Evolutionary conservation across 2,888 invertebrate genomes (phyloP).

Genomic region (Acanthosoma haemorrhoidale): DNA sequence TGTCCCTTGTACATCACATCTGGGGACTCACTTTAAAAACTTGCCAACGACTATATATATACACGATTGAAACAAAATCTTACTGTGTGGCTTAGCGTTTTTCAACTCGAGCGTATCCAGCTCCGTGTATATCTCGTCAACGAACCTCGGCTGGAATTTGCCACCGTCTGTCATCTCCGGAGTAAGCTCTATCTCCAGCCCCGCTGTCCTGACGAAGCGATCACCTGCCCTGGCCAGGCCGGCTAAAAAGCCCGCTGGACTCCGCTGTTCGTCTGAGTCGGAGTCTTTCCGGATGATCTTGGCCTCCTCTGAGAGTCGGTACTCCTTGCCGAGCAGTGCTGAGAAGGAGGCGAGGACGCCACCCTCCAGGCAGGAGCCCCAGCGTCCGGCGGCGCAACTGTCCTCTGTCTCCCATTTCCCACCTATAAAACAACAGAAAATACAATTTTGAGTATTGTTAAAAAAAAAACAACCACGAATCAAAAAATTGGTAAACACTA

Average conservation of each 20-base stretch:
- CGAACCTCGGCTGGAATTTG: constrained; percentile 70
- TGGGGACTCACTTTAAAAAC: no score
- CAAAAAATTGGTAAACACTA: no score
- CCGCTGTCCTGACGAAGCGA: constrained; percentile 71
- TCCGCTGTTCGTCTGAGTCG: not conserved
- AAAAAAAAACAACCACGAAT: no score
- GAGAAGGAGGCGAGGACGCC: constrained; percentile 69
- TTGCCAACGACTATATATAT: no score
- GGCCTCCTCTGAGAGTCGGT: constrained; percentile 63
- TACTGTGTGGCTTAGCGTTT: constrained; percentile 72
- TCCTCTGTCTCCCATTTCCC: constrained; percentile 55
- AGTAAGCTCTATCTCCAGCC: constrained; percentile 67
- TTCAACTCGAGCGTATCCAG: constrained; percentile 77
- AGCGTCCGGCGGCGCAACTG: constrained; percentile 69
- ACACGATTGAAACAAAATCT: no score
- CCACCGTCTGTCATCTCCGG: constrained; percentile 70
- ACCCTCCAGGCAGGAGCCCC: constrained; percentile 82
- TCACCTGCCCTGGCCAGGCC: constrained; percentile 69
- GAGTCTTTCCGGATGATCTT: constrained; percentile 58
- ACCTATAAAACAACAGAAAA: not conserved
- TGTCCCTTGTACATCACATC: no score
- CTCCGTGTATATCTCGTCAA: constrained; percentile 78
- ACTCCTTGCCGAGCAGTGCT: constrained; percentile 63
- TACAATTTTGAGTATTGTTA: no score
- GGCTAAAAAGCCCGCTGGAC: constrained; percentile 51